Evolutionary conservation across 1,140 invertebrate genomes (phyloP), one percentile per base, ranked within the genome.

Genomic region (Bombus terrestris): DNA sequence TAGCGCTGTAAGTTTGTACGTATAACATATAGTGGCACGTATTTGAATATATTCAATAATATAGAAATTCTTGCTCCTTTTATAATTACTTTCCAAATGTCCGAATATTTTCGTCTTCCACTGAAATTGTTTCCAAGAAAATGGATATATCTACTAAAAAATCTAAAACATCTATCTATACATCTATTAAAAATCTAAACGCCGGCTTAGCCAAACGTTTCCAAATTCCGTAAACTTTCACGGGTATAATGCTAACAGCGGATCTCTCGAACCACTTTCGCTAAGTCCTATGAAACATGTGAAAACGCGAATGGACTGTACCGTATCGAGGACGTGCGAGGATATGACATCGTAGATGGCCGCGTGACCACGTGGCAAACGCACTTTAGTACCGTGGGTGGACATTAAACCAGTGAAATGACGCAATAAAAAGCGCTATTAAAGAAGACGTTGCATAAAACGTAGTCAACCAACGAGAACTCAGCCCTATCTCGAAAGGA

Each of bases 371-470:
- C 76, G 84, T 81, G 87, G 83, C 77, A 83, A 89, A 84, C 85
- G 77, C 72, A 15, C 37, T 89, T 89, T 77, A 89, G 75, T 80
- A 37, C 64, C 62, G 32, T 25, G 12, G 10, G 35, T 43, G 28
- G 84, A 18, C 5, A 80, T 28, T 83, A 83, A 89, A 89, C 59
- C 47, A n/a, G 8, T 66, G 57, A 53, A 66, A 81, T 18, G 35
- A 57, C 22, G 57, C 66, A 77, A 86, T 89, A 89, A 89, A 89
- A 86, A 86, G 25, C 32, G 53, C 80, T 39, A 57, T 89, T 86
- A 86, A 86, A 82, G 59, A 25, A 87, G 69, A 74, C 64, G 47
- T 74, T 81, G 72, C 80, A 75, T 89, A 86, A 89, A 89, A 81
- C 25, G 47, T 4, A 37, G 37, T 57, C 53, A 79, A 74, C 66